phyloP scores from a whole-genome alignment of 1,140 invertebrate species.

The Drosophila truncata region DNA sequence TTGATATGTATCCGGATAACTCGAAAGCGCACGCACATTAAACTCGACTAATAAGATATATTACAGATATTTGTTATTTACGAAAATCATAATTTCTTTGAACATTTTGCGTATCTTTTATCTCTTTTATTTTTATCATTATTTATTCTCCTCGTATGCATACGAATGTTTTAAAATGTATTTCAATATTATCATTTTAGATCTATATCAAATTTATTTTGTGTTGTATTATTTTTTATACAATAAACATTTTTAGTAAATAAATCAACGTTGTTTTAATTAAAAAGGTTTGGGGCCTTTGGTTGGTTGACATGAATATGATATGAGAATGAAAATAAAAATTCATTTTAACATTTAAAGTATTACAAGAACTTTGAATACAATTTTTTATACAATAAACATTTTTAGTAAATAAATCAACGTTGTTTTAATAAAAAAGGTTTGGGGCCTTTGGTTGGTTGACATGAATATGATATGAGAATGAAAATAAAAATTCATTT shows the following conservation, averaged over 20 bases:
- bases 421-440: conserved; percentile 24
- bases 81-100: conserved; percentile 36
- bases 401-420: conserved; percentile 78
- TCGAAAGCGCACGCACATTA: conserved; percentile 75
- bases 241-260: conserved; percentile 79
- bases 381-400: conserved; percentile 79
- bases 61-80: conserved; percentile 58
- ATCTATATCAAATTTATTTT: conserved; percentile 68
- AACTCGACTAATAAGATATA: conserved; percentile 68
- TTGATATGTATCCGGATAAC: conserved; percentile 76
- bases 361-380: too few relatives aligned
- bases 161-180: conserved; percentile 72
- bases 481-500: too few relatives aligned
- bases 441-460: too few relatives aligned
- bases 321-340: too few relatives aligned
- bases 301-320: too few relatives aligned
- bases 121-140: conserved; percentile 43
- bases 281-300: not conserved
- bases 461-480: too few relatives aligned
- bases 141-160: conserved; percentile 76
- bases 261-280: conserved; percentile 60
- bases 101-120: conserved; percentile 41
- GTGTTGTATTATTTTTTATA: conserved; percentile 82
- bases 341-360: too few relatives aligned
- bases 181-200: conserved; percentile 75